Base-by-base conservation (phyloP, 2,797 vertebrate species). In the Nasua narica region DNA sequence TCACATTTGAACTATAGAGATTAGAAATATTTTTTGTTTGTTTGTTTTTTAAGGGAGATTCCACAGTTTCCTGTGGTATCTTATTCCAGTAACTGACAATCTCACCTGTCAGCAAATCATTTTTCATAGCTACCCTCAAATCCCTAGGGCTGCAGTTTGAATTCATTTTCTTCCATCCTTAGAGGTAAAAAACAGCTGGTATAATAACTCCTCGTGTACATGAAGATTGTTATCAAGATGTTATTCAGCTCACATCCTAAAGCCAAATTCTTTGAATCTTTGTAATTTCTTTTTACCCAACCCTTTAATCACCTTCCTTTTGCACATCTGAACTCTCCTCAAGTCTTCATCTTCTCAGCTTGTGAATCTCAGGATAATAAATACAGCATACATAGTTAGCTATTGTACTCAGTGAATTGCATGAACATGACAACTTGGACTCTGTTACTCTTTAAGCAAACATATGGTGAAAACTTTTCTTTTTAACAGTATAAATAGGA, bases 101-200 rank as follows among this genome's bases (percentile, higher is more conserved):
- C 78, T 97, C 48, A 91, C 56, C 18, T 84, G 78, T 95, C 46
- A 95, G 95, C 50, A 94, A 91, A 79, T 89, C 27, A 27, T 89
- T 97, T 93, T 87, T 88, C 67, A 60, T 67, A 81, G 54, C 62
- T 92, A 79, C 79, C 16, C 50, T 27, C 21, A 79, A 95, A 67
- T 89, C 76, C n/a, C 74, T 83, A 90, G 37, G 37, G 94, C 77
- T 95, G 7, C 10, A 89, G 21, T 79, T 79, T 93, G 50, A 93
- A 94, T 70, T 94, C 60, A 72, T 91, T 95, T 87, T 94, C 54
- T 89, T 46, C 43, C 32, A 21, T 74, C 82, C 74, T 87, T 86
- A 43, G 67, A 92, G 50, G 74, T 78, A 48, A 87, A 92, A 78
- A 94, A 74, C 27, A 96, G 11, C 35, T 70, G 19, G 18, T 6